Base-by-base conservation (phyloP, 2,888 invertebrate species). In the Lasius fuliginosus region DNA sequence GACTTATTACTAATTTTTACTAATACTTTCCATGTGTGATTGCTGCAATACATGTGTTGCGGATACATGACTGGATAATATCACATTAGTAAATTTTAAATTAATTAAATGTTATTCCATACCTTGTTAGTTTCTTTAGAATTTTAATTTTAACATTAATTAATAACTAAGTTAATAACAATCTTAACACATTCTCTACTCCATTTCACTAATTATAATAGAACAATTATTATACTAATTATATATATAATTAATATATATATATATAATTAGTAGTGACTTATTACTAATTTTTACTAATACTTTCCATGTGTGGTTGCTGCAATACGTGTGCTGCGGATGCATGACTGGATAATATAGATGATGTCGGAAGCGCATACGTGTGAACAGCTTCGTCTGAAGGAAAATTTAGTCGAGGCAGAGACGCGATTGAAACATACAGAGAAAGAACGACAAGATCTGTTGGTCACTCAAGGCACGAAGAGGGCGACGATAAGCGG, bases 391-490 rank as follows among this genome's bases (percentile, higher is more conserved):
- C 95, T 95, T 53, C 94, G 95, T 27, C 93, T 96, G 56, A 95
- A 96, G 83, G 95, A 95, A 88, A 95, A 95, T 75, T 94, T 96
- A 74, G 93, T 94, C 33, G 96, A 96, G 1, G 92, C 95, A 58
- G 96, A 96, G 91, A 95, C 95, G 40, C 95, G 96, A 73, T 92
- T 96, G 58, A 94, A 95, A 9, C 95, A 95, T 73, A 89, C 96
- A 62, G 96, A 97, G 92, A 94, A 95, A 30, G 96, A 97, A 91
- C 95, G 96, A 62, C 95, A 96, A 60, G 96, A 96, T 49, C 91
- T 96, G 75, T 95, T 96, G 79, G 94, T 95, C 40, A 94, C 95
- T 4, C 96, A 96, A 89, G 95, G 96, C 73, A 93, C 95, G 1
- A 94, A 95, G 30, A 95, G 96, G 88, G 96, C 96, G 0, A 95